Evolutionary conservation across 2,113 vertebrate genomes (phyloP).

Genomic region (Bubalus kerabau): DNA sequence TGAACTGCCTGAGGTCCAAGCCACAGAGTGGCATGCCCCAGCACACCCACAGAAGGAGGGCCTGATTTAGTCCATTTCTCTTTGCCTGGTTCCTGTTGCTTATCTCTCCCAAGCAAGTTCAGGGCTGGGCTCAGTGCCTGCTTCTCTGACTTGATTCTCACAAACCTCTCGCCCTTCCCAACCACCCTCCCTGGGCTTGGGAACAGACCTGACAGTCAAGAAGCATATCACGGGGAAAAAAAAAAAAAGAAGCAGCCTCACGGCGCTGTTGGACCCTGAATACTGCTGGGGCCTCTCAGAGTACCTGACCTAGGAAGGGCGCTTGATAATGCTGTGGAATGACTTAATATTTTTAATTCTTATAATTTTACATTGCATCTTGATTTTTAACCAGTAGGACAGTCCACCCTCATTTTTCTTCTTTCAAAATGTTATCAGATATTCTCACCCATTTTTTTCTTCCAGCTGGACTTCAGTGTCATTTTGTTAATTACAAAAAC

Average conservation of each 20-base stretch:
- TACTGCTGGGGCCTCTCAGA: neutral
- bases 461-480: neutral
- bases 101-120: neutral
- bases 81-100: neutral
- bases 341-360: neutral
- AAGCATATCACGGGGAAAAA: neutral
- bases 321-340: neutral
- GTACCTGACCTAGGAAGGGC: neutral
- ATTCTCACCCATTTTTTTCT: neutral
- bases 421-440: neutral
- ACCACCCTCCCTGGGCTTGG: neutral
- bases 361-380: neutral
- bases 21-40: neutral
- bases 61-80: neutral
- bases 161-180: neutral
- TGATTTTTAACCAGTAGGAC: neutral
- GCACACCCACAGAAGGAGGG: neutral
- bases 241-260: neutral
- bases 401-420: neutral
- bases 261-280: neutral
- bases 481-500: neutral
- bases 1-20: neutral
- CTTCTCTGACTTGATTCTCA: neutral
- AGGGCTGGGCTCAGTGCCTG: neutral
- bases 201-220: neutral